Evolutionary conservation across 2,888 invertebrate species (phyloP).

Genomic region (Sarcophaga variegata): DNA sequence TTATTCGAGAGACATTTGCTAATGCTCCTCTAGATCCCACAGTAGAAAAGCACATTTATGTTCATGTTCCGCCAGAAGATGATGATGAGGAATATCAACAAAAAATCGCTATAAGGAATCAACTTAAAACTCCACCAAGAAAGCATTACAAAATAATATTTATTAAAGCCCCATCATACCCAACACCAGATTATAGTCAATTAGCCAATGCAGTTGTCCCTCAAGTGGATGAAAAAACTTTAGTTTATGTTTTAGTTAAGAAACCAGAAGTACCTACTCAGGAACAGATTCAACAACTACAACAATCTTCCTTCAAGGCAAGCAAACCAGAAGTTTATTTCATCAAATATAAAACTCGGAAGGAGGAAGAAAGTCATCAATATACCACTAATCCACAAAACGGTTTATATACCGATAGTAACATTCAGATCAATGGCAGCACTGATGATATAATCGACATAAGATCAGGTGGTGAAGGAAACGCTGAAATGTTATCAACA

Average conservation of each 20-base stretch:
- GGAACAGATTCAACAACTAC: constrained; percentile 84
- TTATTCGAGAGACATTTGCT: constrained; percentile 73
- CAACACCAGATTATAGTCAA: constrained; percentile 84
- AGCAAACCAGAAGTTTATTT: constrained; percentile 88
- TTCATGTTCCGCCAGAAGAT: constrained; percentile 93
- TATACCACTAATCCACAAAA: neutral
- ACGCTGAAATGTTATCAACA: constrained; percentile 46
- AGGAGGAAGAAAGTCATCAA: constrained; percentile 65
- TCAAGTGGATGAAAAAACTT: constrained; percentile 87
- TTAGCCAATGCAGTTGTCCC: constrained; percentile 83
- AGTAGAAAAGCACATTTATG: constrained; percentile 93
- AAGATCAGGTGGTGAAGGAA: constrained; percentile 64
- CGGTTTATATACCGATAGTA: neutral
- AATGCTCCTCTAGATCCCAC: constrained; percentile 82
- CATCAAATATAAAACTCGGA: constrained; percentile 87
- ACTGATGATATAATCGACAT: constrained; percentile 67
- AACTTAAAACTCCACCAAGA: constrained; percentile 81
- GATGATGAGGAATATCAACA: constrained; percentile 84
- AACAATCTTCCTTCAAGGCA: constrained; percentile 83
- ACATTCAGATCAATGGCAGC: constrained; percentile 4
- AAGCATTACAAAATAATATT: constrained; percentile 90
- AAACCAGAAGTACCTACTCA: constrained; percentile 87
- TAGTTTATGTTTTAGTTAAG: constrained; percentile 87
- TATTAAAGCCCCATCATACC: constrained; percentile 86
- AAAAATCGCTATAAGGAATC: constrained; percentile 84